A percentile compares a stretch with the other conserved stretches of the same genome.
Evolutionary conservation across 2,888 invertebrate species (phyloP).

Genomic region (Arge pagana): DNA sequence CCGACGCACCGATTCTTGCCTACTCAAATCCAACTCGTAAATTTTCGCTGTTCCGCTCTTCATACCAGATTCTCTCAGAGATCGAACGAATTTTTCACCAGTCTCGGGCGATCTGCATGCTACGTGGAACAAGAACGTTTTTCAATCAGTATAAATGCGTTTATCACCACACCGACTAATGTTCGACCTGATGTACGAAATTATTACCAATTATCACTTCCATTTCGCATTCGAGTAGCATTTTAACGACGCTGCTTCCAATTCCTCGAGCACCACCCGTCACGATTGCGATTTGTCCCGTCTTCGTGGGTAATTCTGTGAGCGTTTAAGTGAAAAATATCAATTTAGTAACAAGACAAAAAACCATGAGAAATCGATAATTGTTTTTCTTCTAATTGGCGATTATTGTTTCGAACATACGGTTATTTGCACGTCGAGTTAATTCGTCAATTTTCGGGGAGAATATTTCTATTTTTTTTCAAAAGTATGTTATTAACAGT

Average conservation of each 20-base stretch:
- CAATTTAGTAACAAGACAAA: too few species aligned
- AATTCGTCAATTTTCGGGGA: too few species aligned
- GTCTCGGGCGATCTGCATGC: constrained; percentile 72
- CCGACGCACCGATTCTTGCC: constrained; percentile 73
- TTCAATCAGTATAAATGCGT: background rate
- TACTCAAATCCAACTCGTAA: constrained; percentile 75
- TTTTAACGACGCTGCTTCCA: constrained; percentile 76
- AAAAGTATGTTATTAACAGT: too few species aligned
- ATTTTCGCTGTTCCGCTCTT: constrained; percentile 67
- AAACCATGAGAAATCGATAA: too few species aligned
- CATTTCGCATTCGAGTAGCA: constrained; percentile 77
- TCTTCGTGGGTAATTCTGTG: constrained; percentile 67
- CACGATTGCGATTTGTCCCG: constrained; percentile 75
- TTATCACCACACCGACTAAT: background rate
- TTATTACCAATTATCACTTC: constrained; percentile 76
- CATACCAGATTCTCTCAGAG: constrained; percentile 60
- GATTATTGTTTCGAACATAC: too few species aligned
- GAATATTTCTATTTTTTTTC: too few species aligned
- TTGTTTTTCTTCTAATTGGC: too few species aligned
- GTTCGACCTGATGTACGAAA: background rate
- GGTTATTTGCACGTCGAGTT: too few species aligned
- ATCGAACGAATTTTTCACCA: constrained; percentile 56
- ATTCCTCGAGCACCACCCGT: constrained; percentile 89
- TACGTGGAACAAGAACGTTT: constrained; percentile 52
- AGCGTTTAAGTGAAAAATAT: constrained; percentile 39